phyloP scores from a whole-genome alignment of 2,888 invertebrate species.

The Endotricha flammealis region DNA sequence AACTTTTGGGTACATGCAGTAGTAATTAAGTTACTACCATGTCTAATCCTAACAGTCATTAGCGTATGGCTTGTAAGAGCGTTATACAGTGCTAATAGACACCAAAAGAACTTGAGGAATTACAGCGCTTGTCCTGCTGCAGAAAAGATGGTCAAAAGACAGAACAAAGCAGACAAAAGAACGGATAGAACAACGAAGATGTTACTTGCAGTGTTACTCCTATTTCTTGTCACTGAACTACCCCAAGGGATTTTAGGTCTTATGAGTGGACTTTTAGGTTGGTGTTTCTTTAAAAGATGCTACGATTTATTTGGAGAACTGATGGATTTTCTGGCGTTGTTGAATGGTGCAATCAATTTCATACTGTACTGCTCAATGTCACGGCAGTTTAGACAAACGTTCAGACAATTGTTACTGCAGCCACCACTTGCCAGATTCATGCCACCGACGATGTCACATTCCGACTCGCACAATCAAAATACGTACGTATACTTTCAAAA shows the following conservation, averaged over 20 bases:
- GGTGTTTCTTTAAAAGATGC: conserved; percentile 87
- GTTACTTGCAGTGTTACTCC: conserved; percentile 89
- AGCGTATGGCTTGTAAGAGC: conserved; percentile 85
- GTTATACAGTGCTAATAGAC: conserved; percentile 84
- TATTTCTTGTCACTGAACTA: conserved; percentile 93
- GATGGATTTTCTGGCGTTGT: conserved; percentile 92
- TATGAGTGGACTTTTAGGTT: conserved; percentile 81
- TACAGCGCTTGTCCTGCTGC: conserved; percentile 78
- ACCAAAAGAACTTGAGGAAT: conserved; percentile 83
- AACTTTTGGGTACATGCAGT: conserved; percentile 91
- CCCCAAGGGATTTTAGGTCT: conserved; percentile 89
- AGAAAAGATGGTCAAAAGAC: conserved; percentile 63
- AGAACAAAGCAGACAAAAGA: conserved; percentile 82
- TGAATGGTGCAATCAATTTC: conserved; percentile 96
- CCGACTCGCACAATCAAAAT: conserved; percentile 81
- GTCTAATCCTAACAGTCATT: conserved; percentile 85
- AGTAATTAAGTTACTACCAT: conserved; percentile 88
- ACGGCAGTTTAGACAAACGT: conserved; percentile 91
- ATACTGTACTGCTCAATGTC: conserved; percentile 97
- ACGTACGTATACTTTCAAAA: conserved; percentile 77
- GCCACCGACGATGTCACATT: conserved; percentile 76
- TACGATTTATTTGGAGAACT: conserved; percentile 90
- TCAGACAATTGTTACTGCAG: conserved; percentile 84
- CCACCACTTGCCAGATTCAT: conserved; percentile 79
- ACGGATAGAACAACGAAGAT: conserved; percentile 94